Percentiles rank a stretch among this genome's conserved stretches.
Evolutionary conservation across 2,113 vertebrate genomes (phyloP).

Genomic region (Patagioenas fasciata): DNA sequence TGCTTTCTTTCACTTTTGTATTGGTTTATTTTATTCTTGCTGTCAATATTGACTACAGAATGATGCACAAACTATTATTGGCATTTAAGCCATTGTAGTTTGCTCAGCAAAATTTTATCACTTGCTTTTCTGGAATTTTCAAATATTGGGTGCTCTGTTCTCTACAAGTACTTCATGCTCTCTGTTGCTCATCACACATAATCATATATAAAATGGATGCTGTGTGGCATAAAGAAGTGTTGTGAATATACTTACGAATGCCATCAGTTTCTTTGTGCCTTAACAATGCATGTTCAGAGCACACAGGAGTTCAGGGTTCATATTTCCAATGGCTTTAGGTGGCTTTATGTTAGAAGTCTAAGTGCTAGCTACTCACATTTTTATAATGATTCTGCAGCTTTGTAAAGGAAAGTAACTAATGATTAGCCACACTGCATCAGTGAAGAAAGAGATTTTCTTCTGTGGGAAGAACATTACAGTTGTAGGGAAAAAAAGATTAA

Average conservation of each 20-base stretch:
- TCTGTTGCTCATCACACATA: not conserved
- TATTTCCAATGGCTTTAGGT: not conserved
- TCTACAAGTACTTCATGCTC: not conserved
- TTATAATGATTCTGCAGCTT: constrained; percentile 1
- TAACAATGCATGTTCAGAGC: not conserved
- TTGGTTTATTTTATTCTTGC: not conserved
- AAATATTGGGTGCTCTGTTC: not conserved
- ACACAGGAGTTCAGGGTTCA: not conserved
- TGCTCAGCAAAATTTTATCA: not conserved
- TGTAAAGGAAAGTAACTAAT: constrained; percentile 12
- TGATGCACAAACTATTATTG: not conserved
- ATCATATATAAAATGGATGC: not conserved
- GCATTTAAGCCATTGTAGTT: not conserved
- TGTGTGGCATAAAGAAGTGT: not conserved
- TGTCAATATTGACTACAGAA: not conserved
- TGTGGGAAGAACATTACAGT: constrained; percentile 1
- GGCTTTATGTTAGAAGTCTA: not conserved
- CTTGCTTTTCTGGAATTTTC: not conserved
- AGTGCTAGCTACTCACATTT: not conserved
- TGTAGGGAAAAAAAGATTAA: not conserved
- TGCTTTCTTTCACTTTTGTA: not conserved
- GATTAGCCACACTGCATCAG: not conserved
- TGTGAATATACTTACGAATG: not conserved
- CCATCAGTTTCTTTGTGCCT: not conserved
- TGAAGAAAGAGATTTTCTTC: constrained; percentile 1